phyloP scores from a whole-genome alignment of 1,140 invertebrate genomes.

The Achroia grisella region DNA sequence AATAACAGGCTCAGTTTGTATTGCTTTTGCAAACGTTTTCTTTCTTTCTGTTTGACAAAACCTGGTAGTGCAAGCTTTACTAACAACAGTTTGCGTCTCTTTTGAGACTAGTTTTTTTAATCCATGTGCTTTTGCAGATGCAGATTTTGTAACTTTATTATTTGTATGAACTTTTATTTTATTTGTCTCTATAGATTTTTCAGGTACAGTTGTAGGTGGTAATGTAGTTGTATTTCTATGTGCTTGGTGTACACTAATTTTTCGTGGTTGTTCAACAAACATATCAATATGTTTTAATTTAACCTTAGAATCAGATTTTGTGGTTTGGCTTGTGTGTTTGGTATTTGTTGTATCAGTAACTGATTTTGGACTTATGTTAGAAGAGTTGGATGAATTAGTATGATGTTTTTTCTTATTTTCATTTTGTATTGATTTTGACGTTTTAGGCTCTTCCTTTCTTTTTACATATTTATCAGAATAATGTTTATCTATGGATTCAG shows the following conservation, averaged over 20 bases:
- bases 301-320: conserved; percentile 23
- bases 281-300: conserved; percentile 58
- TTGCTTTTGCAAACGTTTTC: conserved; percentile 20
- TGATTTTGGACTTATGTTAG: conserved; percentile 34
- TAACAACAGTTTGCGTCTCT: conserved; percentile 40
- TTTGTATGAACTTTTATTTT: conserved; percentile 14
- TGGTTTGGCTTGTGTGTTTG: conserved; percentile 16
- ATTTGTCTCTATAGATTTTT: conserved; percentile 11
- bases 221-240: conserved; percentile 48
- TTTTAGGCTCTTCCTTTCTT: conserved; percentile 40
- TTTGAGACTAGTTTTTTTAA: conserved; percentile 28
- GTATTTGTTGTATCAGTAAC: conserved; percentile 14
- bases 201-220: conserved; percentile 10
- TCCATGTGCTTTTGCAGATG: conserved; percentile 20
- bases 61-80: conserved; percentile 22
- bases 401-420: conserved; percentile 31
- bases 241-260: conserved; percentile 43
- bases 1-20: conserved; percentile 34
- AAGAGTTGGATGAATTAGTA: conserved; percentile 41
- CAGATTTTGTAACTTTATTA: conserved; percentile 22
- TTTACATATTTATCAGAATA: conserved; percentile 58
- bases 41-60: conserved; percentile 41
- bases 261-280: conserved; percentile 50
- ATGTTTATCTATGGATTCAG: conserved; percentile 25
- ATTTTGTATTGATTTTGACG: conserved; percentile 26